Conservation (phyloP, 1,140 invertebrate species). For the Paraescarpia echinospica region DNA sequence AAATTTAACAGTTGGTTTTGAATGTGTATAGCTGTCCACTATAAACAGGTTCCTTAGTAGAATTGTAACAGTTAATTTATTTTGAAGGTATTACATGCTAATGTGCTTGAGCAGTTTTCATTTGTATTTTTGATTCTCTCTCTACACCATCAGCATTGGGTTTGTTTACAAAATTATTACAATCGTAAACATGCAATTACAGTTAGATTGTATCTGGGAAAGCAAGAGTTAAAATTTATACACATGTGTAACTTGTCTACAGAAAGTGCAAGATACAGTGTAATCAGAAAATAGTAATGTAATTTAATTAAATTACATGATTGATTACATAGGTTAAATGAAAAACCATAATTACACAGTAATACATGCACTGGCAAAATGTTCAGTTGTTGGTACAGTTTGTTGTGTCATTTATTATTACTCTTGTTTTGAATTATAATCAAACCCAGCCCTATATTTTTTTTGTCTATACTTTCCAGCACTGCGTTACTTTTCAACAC, state of each 20-base stretch:
- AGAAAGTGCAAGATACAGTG: background rate
- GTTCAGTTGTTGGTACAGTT: background rate
- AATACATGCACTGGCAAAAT: background rate
- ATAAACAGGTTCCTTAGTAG: background rate
- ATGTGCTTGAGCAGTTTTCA: background rate
- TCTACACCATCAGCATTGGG: background rate
- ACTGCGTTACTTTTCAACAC: background rate
- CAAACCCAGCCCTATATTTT: background rate
- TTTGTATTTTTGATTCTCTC: background rate
- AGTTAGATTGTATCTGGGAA: background rate
- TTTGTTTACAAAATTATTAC: background rate
- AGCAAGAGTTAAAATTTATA: background rate
- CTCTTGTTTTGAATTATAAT: background rate
- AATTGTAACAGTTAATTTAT: background rate
- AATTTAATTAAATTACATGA: background rate
- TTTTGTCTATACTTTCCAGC: background rate
- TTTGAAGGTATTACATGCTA: background rate
- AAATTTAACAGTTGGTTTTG: too few species aligned
- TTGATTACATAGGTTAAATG: background rate
- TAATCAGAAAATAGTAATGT: background rate
- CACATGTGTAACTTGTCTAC: too few species aligned
- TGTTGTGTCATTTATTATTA: background rate
- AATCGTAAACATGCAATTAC: background rate
- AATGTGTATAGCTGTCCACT: background rate
- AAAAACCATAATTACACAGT: background rate